A percentile compares a stretch with the other conserved stretches of the same genome.
phyloP scores from a whole-genome alignment of 1,140 invertebrate species.

The Eulimnadia texana region DNA sequence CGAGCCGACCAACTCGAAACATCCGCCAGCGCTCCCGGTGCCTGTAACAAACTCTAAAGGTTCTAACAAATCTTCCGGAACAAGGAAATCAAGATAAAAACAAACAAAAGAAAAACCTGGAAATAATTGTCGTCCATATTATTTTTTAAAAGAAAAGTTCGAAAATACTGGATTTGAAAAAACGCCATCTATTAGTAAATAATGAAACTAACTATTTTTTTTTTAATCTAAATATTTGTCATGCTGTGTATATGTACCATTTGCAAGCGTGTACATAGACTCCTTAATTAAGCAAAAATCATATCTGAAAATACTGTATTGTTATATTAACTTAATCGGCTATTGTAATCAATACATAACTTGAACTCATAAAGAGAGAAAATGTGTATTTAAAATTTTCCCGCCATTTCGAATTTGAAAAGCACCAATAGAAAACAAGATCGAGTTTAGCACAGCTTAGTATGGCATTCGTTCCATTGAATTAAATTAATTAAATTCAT shows the following conservation, averaged over 20 bases:
- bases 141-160: neutral
- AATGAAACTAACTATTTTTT: neutral
- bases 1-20: slow-evolving; percentile 4
- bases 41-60: neutral
- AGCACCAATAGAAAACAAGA: too few relatives aligned
- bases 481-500: too few relatives aligned
- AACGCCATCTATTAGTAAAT: neutral
- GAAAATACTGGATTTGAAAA: neutral
- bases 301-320: neutral
- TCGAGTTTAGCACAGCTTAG: too few relatives aligned
- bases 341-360: neutral
- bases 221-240: neutral
- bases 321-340: neutral
- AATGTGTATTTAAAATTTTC: neutral
- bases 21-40: neutral
- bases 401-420: neutral
- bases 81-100: neutral
- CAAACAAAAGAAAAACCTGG: neutral
- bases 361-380: neutral
- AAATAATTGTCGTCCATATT: neutral
- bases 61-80: neutral
- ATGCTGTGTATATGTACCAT: neutral
- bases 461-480: too few relatives aligned
- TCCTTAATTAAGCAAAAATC: neutral
- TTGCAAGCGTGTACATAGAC: neutral